Conservation (phyloP, 2,113 vertebrate genomes). For the Okapia johnstoni region DNA sequence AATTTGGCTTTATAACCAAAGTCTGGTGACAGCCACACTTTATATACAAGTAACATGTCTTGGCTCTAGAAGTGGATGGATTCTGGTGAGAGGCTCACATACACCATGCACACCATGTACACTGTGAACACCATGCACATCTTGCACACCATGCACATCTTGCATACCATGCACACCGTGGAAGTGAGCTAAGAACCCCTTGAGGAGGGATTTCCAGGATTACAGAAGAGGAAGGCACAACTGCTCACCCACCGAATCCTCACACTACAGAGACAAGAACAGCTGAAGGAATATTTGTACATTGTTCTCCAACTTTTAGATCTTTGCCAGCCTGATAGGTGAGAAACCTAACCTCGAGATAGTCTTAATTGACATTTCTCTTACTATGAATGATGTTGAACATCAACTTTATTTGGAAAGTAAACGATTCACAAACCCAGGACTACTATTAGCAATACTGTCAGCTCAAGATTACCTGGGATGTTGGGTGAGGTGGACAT, state of each 20-base stretch:
- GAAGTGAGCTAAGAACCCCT: no score
- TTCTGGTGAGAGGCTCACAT: not conserved
- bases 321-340: not conserved
- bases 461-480: not conserved
- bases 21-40: not conserved
- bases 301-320: not conserved
- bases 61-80: not conserved
- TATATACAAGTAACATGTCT: not conserved
- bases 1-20: not conserved
- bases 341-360: not conserved
- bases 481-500: not conserved
- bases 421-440: not conserved
- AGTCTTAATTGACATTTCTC: not conserved
- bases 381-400: not conserved
- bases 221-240: not conserved
- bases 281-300: not conserved
- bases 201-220: not conserved
- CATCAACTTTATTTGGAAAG: not conserved
- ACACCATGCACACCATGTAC: not conserved
- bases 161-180: not conserved
- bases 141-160: no score
- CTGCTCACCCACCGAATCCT: not conserved
- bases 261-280: not conserved
- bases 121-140: not conserved
- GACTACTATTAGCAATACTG: not conserved